phyloP scores from a whole-genome alignment of 1,140 invertebrate species.

The Tribolium madens region DNA sequence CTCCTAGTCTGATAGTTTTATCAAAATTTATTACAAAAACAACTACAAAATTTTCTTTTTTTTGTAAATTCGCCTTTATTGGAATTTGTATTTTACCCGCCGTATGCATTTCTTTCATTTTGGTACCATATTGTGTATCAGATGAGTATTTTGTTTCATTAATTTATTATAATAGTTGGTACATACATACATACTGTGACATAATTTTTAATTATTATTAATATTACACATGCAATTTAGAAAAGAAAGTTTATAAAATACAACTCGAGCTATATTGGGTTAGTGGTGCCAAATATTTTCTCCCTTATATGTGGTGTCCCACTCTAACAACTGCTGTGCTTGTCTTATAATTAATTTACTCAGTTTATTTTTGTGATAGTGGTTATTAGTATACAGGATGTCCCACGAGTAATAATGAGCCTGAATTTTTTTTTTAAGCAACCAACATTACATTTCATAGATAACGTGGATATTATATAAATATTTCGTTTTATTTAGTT shows the following conservation, averaged over 20 bases:
- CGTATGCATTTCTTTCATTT: no score
- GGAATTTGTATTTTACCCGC: no score
- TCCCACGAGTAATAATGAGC: no score
- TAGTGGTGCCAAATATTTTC: conserved; percentile 22
- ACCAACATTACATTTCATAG: no score
- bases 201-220: conserved; percentile 21
- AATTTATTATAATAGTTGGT: neutral
- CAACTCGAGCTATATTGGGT: neutral
- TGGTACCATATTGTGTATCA: no score
- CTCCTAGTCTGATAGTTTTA: conserved; percentile 20
- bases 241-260: neutral
- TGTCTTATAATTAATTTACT: neutral
- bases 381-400: neutral
- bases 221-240: conserved; percentile 37
- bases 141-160: no score
- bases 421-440: no score
- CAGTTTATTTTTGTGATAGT: neutral
- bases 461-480: no score
- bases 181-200: neutral
- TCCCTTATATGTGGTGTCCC: neutral
- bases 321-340: neutral
- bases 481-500: no score
- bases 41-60: neutral
- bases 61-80: neutral
- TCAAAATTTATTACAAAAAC: conserved; percentile 7